Evolutionary conservation across 2,888 invertebrate genomes (phyloP), one percentile per base, ranked within the genome.

Genomic region (Panorpa germanica): DNA sequence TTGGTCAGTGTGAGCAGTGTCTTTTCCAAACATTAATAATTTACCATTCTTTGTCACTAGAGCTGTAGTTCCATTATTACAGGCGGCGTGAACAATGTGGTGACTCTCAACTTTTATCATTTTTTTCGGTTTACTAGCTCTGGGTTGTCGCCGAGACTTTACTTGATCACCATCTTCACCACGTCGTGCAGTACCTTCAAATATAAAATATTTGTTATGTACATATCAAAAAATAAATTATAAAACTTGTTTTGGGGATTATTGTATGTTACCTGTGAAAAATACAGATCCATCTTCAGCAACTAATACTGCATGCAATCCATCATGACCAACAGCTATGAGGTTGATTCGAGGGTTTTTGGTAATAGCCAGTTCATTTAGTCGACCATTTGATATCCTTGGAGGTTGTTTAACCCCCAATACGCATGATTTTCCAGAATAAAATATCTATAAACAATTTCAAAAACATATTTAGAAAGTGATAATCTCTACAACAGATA

Each of bases 21-120:
- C 93, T 50, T 93, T 93, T 24, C 95, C 93, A 52, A 83, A 93
- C 76, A 96, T 82, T 32, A 83, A 69, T 21, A 95, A 58, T 43
- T 81, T 75, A 0, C 96, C 96, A 31, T 82, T 80, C 44, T 78
- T 72, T 2, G 88, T 86, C 1, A 95, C 80, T 36, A 95, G 65
- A 4, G 91, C 93, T 7, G 90, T 85, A 3, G 90, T 85, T 4
- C 91, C 93, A 53, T 88, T 86, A 53, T 93, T 95, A 47, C 91
- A 91, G 1, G 91, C 88, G 1, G 80, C 81, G 42, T 71, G 70
- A 2, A 78, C 64, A 16, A 93, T 68, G 42, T 70, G 65, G 45
- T 86, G 78, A 0, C 82, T 77, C 43, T 91, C 91, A 35, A 88
- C 73, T 58, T 83, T 81, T 19, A 74, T 69, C 61, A 93, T 81